A percentile compares a stretch with the other conserved stretches of the same genome.
Evolutionary conservation across 2,888 invertebrate species (phyloP).

Genomic region (Choristoneura rosaceana): DNA sequence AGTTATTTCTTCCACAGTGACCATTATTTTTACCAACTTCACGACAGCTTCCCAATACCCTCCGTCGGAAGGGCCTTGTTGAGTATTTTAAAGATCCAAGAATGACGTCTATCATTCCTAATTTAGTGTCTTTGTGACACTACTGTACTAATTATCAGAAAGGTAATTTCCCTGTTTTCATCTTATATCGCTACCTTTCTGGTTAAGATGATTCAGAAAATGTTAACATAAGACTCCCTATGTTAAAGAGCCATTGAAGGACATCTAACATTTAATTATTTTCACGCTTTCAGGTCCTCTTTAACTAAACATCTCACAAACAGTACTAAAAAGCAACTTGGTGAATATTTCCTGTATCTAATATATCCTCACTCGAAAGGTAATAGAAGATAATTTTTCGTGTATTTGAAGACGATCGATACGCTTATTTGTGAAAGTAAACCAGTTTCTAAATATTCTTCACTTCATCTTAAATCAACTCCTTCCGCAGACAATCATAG

Average conservation of each 20-base stretch:
- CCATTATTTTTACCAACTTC: neutral
- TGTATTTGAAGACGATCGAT: neutral
- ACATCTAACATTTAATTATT: neutral
- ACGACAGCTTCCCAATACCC: neutral
- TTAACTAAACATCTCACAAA: neutral
- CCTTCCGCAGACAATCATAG: neutral
- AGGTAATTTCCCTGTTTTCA: constrained; percentile 7
- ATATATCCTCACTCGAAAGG: neutral
- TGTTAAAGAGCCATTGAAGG: neutral
- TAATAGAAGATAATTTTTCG: neutral
- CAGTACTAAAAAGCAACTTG: neutral
- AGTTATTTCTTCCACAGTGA: neutral
- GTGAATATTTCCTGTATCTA: neutral
- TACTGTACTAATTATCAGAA: neutral
- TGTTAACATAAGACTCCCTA: neutral
- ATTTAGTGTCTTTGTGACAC: neutral
- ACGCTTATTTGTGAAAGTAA: neutral
- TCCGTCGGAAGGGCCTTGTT: neutral
- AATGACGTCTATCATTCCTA: neutral
- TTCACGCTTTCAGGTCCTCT: neutral
- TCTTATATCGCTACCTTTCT: neutral
- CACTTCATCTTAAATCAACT: neutral
- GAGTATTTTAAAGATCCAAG: neutral
- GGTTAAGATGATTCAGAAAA: neutral
- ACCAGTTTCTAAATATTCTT: neutral